These are phyloP conservation scores for Lissocephala sabroskyi DNA, from an alignment of 2,888 invertebrate genomes.

Conservation along the genomic window DNA sequence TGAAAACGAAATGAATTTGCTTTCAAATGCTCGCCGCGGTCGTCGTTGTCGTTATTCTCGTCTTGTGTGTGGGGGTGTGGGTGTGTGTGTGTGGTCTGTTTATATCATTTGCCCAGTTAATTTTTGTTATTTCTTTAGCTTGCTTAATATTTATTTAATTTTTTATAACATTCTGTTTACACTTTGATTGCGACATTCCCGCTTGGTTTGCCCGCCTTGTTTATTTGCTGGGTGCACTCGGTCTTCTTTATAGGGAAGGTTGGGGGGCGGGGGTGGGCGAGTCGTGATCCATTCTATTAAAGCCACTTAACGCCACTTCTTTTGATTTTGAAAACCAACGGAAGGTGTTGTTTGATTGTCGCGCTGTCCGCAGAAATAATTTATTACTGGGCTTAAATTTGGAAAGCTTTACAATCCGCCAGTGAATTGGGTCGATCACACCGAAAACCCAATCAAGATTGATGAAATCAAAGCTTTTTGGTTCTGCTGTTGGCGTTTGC, in stretches of 20 bases:
- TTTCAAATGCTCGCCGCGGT: constrained; percentile 26
- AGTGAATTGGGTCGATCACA: too few relatives aligned
- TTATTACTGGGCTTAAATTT: too few relatives aligned
- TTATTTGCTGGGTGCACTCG: constrained; percentile 8
- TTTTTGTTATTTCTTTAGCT: constrained; percentile 40
- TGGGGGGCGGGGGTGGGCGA: too few relatives aligned
- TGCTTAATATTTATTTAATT: constrained; percentile 50
- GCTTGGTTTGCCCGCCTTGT: too few relatives aligned
- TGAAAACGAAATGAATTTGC: constrained; percentile 47
- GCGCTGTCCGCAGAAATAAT: too few relatives aligned
- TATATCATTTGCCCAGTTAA: constrained; percentile 31
- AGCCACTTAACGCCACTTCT: constrained; percentile 16
- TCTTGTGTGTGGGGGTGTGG: constrained; percentile 4
- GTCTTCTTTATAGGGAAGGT: too few relatives aligned
- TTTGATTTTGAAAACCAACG: background rate
- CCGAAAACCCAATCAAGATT: too few relatives aligned
- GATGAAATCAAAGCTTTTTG: too few relatives aligned
- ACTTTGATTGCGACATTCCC: constrained; percentile 47
- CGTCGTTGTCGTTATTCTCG: constrained; percentile 40
- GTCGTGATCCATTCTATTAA: constrained; percentile 45
- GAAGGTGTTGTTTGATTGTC: too few relatives aligned
- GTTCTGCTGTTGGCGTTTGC: too few relatives aligned
- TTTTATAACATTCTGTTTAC: constrained; percentile 45
- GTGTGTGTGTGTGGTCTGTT: constrained; percentile 21
- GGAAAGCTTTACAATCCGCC: too few relatives aligned